Evolutionary conservation across 2,888 invertebrate species (phyloP).

Genomic region (Scrobipalpa costella): DNA sequence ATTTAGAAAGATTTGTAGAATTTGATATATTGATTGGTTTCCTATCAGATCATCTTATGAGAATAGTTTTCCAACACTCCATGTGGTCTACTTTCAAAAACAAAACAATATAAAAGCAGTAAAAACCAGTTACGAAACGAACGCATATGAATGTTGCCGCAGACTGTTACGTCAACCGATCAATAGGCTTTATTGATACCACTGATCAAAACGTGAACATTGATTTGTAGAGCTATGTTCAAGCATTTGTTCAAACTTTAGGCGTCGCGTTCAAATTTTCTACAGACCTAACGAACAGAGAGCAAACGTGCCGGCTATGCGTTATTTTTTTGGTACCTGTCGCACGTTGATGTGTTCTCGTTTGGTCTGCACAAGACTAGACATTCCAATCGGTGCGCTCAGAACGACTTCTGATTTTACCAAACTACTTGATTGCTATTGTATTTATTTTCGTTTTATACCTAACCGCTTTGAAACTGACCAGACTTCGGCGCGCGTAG

Average conservation of each 20-base stretch:
- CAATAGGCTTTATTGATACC: slow-evolving; percentile 26
- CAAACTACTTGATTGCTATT: slow-evolving; percentile 38
- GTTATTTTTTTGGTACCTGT: background rate
- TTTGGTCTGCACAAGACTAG: background rate
- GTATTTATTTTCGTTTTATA: slow-evolving; percentile 45
- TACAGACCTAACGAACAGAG: background rate
- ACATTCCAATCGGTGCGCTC: slow-evolving; percentile 18
- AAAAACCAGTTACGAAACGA: slow-evolving; percentile 13
- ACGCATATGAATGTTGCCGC: slow-evolving; percentile 12
- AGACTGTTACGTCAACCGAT: slow-evolving; percentile 20
- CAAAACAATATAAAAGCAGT: slow-evolving; percentile 19
- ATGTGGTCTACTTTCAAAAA: slow-evolving; percentile 9
- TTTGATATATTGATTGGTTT: background rate
- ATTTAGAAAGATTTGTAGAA: background rate
- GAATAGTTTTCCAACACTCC: background rate
- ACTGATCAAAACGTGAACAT: slow-evolving; percentile 20
- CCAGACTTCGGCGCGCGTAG: slow-evolving; percentile 45
- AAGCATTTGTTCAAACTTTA: background rate
- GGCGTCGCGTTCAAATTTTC: background rate
- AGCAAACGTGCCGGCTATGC: background rate
- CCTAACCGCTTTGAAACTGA: slow-evolving; percentile 43
- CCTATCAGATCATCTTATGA: slow-evolving; percentile 7
- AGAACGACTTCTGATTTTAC: slow-evolving; percentile 33
- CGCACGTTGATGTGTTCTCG: background rate
- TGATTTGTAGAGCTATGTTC: slow-evolving; percentile 24